phyloP scores from a whole-genome alignment of 2,888 invertebrate species.

The Clepsis dumicolana region DNA sequence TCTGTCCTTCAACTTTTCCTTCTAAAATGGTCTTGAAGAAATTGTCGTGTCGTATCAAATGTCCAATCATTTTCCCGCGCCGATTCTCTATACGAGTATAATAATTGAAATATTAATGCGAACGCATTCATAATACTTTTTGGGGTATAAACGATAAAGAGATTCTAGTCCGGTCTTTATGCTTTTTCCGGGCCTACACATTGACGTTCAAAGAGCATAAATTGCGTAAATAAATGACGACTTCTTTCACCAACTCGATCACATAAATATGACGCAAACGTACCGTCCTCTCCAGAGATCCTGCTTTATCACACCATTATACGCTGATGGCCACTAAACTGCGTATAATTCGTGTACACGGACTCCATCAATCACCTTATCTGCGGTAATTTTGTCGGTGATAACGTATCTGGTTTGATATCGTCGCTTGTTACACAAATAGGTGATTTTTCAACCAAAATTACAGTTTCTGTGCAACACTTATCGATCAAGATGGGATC shows the following conservation, averaged over 20 bases:
- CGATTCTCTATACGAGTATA: too few species aligned
- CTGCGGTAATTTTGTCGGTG: conserved; percentile 41
- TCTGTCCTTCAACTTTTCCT: too few species aligned
- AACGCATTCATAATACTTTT: too few species aligned
- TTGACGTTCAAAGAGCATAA: not conserved
- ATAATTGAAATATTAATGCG: too few species aligned
- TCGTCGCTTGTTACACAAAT: conserved; percentile 39
- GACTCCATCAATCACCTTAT: conserved; percentile 46
- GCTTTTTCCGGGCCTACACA: too few species aligned
- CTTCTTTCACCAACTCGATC: not conserved
- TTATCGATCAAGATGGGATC: conserved; percentile 34
- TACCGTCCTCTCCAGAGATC: not conserved
- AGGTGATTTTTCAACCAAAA: conserved; percentile 38
- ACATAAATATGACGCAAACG: not conserved
- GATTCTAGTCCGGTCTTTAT: too few species aligned
- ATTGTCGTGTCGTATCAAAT: too few species aligned
- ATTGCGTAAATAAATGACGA: not conserved
- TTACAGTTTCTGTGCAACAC: conserved; percentile 34
- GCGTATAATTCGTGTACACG: conserved; percentile 47
- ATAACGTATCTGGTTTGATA: conserved; percentile 36
- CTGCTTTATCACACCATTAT: conserved; percentile 37
- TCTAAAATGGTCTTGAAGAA: too few species aligned
- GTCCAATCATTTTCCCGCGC: too few species aligned
- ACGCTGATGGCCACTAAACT: conserved; percentile 45
- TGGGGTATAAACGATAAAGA: too few species aligned